Conservation (phyloP, 2,888 invertebrate species). For the Rotaria macrura region DNA sequence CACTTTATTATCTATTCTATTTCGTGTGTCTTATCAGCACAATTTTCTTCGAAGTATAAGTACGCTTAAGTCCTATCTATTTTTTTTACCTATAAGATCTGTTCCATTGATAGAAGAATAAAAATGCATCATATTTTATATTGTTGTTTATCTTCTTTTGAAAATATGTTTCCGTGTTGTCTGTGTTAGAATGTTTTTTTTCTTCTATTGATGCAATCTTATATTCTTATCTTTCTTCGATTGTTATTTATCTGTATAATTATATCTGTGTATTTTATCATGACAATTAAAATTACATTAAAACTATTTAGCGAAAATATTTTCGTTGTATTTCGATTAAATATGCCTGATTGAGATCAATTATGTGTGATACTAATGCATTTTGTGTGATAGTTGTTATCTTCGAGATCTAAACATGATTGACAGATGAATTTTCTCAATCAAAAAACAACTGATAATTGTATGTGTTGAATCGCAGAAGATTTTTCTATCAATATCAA, state of each 20-base stretch:
- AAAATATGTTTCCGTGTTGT: neutral
- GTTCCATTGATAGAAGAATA: neutral
- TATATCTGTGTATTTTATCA: neutral
- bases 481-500: too few species aligned
- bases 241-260: neutral
- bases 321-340: too few species aligned
- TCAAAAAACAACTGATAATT: too few species aligned
- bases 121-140: neutral
- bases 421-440: too few species aligned
- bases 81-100: neutral
- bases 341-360: too few species aligned
- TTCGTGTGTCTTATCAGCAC: neutral
- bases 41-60: neutral
- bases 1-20: neutral
- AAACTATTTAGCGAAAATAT: too few species aligned
- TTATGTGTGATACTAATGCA: too few species aligned
- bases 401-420: too few species aligned
- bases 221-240: too few species aligned
- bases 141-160: neutral
- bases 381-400: too few species aligned
- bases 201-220: neutral
- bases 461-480: too few species aligned
- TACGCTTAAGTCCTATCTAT: neutral
- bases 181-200: neutral
- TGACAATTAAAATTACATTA: neutral